Evolutionary conservation across 2,113 vertebrate genomes (phyloP), one percentile per base, ranked within the genome.

Genomic region (Felis catus): DNA sequence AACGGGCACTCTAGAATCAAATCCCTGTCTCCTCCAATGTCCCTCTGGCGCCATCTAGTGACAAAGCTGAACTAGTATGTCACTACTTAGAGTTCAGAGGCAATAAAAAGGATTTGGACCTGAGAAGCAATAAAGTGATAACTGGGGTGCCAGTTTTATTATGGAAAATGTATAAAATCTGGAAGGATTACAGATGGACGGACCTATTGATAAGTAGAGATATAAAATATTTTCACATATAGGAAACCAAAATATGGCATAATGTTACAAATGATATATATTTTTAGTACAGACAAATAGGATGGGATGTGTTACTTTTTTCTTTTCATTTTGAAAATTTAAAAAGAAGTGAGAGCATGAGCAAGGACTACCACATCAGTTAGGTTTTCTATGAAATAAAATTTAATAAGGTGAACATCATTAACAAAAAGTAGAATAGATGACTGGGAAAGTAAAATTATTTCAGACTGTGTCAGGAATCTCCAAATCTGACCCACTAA

Each of bases 1-100:
- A 66, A 18, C 1, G 6, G 23, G 27, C 11, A 13, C 12, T 41
- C 11, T 12, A 74, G 48, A 39, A 14, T 48, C 39, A 29, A 13
- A 41, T 25, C 33, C 18, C 1, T 63, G 63, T 48, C 25, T 51
- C 33, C 63, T 31, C 85, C 21, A 93, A 3, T 97, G 92, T 97
- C 94, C 58, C 9, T 39, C 65, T 7, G 7, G 85, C 9, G 45
- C 96, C 94, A 97, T 85, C 97, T 97, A 82, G 74, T 89, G 90
- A 84, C 94, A 80, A 61, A 33, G 48, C 15, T 55, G 68, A 79
- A 70, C 11, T 41, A 51, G 48, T 39, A 45, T 92, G 65, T 25
- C 53, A 31, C 5, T 23, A 27, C 6, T 36, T 53, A 39, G n/a
- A 33, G 68, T 65, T 91, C 29, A 41, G 27, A 73, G 7, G 13